A percentile compares a stretch with the other conserved stretches of the same genome.
These are phyloP conservation scores for Belgica antarctica DNA, from an alignment of 2,888 invertebrate genomes.

Conservation along the genomic window DNA sequence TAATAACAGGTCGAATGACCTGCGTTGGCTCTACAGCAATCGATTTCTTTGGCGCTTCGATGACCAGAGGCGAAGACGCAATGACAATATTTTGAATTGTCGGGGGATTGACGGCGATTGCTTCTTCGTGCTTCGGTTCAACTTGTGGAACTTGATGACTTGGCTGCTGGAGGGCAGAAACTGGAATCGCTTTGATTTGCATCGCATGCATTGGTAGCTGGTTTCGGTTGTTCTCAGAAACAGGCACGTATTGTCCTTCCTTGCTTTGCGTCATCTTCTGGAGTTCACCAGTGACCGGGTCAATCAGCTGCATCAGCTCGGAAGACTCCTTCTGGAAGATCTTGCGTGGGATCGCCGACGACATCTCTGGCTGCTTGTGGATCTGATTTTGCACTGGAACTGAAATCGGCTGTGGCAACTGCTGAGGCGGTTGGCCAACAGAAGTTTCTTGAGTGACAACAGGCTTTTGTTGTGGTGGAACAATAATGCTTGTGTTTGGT, in stretches of 20 bases:
- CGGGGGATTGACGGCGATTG: neutral
- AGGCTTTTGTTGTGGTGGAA: neutral
- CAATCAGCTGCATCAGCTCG: conserved; percentile 66
- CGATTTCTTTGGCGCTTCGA: conserved; percentile 13
- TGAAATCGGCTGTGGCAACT: neutral
- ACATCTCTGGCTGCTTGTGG: conserved; percentile 49
- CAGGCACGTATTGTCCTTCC: conserved; percentile 66
- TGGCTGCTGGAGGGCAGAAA: no score
- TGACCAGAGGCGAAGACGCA: conserved; percentile 19
- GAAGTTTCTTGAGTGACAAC: neutral
- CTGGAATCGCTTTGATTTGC: conserved; percentile 25
- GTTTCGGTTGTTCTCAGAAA: conserved; percentile 48
- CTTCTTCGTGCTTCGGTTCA: neutral
- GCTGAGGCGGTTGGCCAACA: neutral
- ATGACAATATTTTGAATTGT: neutral
- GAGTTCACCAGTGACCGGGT: conserved; percentile 71
- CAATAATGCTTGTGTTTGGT: no score
- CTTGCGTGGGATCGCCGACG: conserved; percentile 47
- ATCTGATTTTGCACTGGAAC: neutral
- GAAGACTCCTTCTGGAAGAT: conserved; percentile 52
- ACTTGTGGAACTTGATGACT: conserved; percentile 13
- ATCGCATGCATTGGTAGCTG: conserved; percentile 40
- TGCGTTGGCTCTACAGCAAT: neutral
- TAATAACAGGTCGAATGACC: conserved; percentile 27
- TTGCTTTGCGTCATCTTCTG: conserved; percentile 69